Evolutionary conservation across 2,113 vertebrate species (phyloP).

Genomic region (Larimichthys polyactis): DNA sequence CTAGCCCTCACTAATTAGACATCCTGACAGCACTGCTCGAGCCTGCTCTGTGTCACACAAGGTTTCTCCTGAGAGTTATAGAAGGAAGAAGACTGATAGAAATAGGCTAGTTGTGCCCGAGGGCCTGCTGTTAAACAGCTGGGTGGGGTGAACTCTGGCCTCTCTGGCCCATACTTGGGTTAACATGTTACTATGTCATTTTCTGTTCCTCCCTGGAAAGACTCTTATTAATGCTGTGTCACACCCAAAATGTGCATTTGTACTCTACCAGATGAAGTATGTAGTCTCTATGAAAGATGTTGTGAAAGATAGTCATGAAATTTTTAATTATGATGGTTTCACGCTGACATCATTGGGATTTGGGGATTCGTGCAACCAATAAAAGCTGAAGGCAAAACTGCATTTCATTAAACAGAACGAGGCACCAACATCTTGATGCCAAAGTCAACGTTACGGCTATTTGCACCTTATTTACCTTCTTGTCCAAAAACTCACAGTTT

Average conservation of each 20-base stretch:
- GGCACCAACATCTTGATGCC: neutral
- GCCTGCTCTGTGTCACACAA: constrained; percentile 21
- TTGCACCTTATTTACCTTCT: constrained; percentile 17
- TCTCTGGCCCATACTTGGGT: constrained; percentile 33
- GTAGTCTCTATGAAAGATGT: neutral
- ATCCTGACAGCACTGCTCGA: constrained; percentile 8
- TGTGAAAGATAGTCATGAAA: neutral
- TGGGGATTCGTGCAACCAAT: neutral
- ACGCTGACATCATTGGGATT: constrained; percentile 5
- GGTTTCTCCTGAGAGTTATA: constrained; percentile 9
- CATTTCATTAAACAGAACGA: neutral
- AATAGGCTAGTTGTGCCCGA: constrained; percentile 23
- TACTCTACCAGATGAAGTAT: neutral
- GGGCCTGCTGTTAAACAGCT: constrained; percentile 50
- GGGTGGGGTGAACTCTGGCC: constrained; percentile 57
- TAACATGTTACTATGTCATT: constrained; percentile 39
- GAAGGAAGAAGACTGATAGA: constrained; percentile 7
- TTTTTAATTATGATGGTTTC: neutral
- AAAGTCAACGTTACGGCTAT: constrained; percentile 28
- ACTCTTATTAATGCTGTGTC: constrained; percentile 6
- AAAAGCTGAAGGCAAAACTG: neutral
- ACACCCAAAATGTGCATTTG: constrained; percentile 20
- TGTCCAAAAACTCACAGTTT: constrained; percentile 13
- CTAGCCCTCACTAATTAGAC: constrained; percentile 29
- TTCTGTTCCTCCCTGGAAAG: constrained; percentile 14